Conservation (phyloP, 2,888 invertebrate genomes). For the Alviniconcha strummeri region DNA sequence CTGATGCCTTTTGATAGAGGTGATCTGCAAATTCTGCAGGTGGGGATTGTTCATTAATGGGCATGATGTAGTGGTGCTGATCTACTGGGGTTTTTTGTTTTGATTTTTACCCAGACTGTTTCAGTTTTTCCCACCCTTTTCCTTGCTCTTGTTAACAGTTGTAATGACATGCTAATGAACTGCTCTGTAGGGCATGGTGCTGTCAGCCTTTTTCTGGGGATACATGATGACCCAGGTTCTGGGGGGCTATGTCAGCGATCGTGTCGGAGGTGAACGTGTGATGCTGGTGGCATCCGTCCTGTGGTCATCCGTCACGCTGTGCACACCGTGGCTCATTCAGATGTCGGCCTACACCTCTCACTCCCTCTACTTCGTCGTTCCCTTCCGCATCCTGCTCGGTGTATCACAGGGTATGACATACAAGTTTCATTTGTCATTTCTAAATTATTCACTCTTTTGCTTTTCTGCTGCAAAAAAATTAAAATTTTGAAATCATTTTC, state of each 20-base stretch:
- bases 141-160: background rate
- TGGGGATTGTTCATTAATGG: too few species aligned
- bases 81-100: too few species aligned
- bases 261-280: conserved; percentile 81
- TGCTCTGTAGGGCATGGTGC: conserved; percentile 77
- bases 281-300: conserved; percentile 79
- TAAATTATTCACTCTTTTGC: background rate
- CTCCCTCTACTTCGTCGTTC: conserved; percentile 78
- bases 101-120: too few species aligned
- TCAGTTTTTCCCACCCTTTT: background rate
- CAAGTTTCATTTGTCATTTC: background rate
- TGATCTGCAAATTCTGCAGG: too few species aligned
- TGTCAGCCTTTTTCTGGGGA: conserved; percentile 85
- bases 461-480: background rate
- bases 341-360: conserved; percentile 74
- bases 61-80: too few species aligned
- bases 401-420: conserved; percentile 77
- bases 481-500: background rate
- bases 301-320: conserved; percentile 71
- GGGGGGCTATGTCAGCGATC: conserved; percentile 75
- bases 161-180: background rate
- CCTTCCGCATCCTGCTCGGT: conserved; percentile 79
- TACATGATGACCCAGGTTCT: conserved; percentile 80
- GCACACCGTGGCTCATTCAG: conserved; percentile 67
- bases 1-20: too few species aligned